Conservation (phyloP, 2,113 vertebrate genomes). For the Ophthalmotilapia sp. region DNA sequence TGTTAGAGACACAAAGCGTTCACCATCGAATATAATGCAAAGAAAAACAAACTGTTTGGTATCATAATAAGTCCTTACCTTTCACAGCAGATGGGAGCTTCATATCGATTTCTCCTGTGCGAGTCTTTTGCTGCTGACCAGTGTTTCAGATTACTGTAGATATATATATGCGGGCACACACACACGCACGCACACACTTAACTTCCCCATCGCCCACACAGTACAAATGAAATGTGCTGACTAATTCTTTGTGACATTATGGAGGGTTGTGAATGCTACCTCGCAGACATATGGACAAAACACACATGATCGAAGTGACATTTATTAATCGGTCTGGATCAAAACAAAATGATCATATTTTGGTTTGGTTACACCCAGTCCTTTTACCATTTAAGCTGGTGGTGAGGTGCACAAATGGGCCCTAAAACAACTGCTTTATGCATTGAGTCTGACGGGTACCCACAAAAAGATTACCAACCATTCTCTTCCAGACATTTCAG, state of each 20-base stretch:
- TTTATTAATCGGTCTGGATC: slow-evolving; percentile 41
- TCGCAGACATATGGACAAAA: background rate
- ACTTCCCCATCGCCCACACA: slow-evolving; percentile 33
- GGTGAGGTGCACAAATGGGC: background rate
- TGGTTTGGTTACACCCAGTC: background rate
- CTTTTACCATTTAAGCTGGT: background rate
- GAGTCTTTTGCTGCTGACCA: background rate
- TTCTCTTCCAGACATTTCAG: background rate
- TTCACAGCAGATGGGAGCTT: slow-evolving; percentile 4
- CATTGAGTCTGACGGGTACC: background rate
- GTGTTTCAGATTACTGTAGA: background rate
- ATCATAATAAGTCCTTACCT: slow-evolving; percentile 25
- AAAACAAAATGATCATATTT: slow-evolving; percentile 5
- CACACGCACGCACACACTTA: background rate
- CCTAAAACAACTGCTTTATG: background rate
- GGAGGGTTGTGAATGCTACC: background rate
- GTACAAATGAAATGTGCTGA: background rate
- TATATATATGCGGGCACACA: background rate
- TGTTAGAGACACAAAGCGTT: background rate
- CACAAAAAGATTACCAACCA: background rate
- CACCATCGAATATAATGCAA: background rate
- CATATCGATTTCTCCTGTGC: slow-evolving; percentile 10
- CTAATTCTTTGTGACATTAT: background rate
- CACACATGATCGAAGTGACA: background rate
- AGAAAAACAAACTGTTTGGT: background rate